Percentiles rank a stretch among this genome's conserved stretches.
phyloP scores from a whole-genome alignment of 2,797 vertebrate genomes.

The Kryptolebias ocellatus region DNA sequence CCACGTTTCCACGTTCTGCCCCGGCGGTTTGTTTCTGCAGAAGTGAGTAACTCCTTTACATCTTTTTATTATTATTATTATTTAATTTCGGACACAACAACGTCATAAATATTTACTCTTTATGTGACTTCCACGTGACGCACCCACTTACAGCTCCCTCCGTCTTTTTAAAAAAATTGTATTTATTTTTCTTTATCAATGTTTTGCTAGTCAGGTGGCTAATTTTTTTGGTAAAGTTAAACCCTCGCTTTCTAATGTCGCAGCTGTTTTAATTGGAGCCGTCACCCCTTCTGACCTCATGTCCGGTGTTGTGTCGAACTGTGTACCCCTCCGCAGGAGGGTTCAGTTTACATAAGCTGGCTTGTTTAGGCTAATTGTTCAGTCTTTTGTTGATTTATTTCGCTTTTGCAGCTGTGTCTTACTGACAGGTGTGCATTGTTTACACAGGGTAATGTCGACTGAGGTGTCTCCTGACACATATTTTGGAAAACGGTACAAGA shows the following conservation, averaged over 20 bases:
- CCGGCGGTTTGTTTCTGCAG: neutral
- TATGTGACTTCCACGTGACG: too few species aligned
- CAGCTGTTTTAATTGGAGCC: neutral
- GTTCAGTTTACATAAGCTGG: neutral
- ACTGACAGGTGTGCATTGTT: neutral
- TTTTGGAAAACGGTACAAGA: too few species aligned
- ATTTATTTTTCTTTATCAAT: too few species aligned
- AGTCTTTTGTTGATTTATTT: neutral
- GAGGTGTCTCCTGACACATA: neutral
- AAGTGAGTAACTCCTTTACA: constrained; percentile 13
- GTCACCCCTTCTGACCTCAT: constrained; percentile 5
- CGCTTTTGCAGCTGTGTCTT: constrained; percentile 27
- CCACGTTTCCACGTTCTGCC: neutral
- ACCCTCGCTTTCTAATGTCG: too few species aligned
- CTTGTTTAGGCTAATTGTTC: neutral
- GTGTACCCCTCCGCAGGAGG: neutral
- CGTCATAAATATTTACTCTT: too few species aligned
- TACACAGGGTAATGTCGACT: neutral
- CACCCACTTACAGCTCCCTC: too few species aligned
- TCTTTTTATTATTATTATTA: too few species aligned
- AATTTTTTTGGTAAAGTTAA: too few species aligned
- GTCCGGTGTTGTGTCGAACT: neutral
- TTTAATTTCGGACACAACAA: too few species aligned
- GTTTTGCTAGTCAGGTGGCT: too few species aligned
- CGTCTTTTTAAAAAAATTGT: too few species aligned